phyloP scores from a whole-genome alignment of 37 sponge, comb jelly and placozoan genomes.

The Amphimedon queenslandica region DNA sequence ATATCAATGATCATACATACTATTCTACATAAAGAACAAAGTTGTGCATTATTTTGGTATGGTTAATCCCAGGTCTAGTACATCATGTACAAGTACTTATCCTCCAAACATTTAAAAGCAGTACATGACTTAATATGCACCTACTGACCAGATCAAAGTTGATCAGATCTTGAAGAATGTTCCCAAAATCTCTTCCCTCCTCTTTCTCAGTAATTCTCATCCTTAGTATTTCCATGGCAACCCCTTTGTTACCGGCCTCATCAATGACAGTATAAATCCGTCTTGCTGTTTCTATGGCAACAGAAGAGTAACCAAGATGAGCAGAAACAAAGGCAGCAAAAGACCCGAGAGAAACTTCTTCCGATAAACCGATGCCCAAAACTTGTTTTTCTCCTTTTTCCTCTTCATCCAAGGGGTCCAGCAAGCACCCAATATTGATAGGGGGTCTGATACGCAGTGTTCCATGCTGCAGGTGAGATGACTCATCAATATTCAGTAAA shows the following conservation, averaged over 20 bases:
- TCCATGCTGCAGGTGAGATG: background rate
- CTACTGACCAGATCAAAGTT: constrained; percentile 57
- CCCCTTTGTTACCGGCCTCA: constrained; percentile 10
- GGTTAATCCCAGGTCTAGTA: no score
- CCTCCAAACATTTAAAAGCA: no score
- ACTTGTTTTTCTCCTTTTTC: background rate
- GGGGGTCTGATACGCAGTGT: background rate
- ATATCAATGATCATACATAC: no score
- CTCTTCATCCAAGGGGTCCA: no score
- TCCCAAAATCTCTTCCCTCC: background rate
- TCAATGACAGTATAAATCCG: constrained; percentile 11
- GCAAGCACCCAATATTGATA: background rate
- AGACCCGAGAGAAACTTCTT: no score
- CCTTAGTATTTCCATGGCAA: background rate
- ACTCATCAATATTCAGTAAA: background rate
- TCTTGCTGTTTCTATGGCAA: constrained; percentile 3
- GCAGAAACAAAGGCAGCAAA: constrained; percentile 10
- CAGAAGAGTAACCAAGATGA: constrained; percentile 7
- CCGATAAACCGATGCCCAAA: background rate
- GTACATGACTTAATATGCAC: no score
- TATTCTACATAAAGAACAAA: no score
- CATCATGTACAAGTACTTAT: no score
- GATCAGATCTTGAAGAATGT: constrained; percentile 29
- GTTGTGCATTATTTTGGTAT: no score
- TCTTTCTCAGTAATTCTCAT: no score